Conservation (phyloP, 2,888 invertebrate genomes). For the Pterostichus niger region DNA sequence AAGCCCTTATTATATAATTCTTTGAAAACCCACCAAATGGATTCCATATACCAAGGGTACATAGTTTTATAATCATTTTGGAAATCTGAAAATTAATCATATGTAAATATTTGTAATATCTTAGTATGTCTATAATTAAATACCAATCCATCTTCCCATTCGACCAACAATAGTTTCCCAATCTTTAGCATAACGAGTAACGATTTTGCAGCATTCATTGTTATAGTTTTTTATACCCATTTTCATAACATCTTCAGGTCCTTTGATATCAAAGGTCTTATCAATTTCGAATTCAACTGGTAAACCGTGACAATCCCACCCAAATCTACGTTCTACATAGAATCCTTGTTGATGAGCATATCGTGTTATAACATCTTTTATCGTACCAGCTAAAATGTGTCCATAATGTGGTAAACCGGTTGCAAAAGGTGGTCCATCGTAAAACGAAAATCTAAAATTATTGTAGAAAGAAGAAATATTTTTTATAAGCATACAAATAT, state of each 20-base stretch:
- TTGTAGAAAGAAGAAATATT: neutral
- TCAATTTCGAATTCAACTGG: constrained; percentile 98
- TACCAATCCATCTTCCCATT: constrained; percentile 95
- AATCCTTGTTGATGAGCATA: constrained; percentile 97
- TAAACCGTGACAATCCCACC: constrained; percentile 99
- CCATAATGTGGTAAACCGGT: constrained; percentile 99
- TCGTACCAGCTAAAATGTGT: constrained; percentile 98
- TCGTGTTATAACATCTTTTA: constrained; percentile 98
- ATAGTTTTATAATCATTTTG: constrained; percentile 99
- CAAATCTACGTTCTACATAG: constrained; percentile 95
- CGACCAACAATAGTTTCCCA: constrained; percentile 94
- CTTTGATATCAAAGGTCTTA: constrained; percentile 92
- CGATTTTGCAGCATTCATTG: constrained; percentile 96
- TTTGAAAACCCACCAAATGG: constrained; percentile 99
- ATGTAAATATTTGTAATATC: neutral
- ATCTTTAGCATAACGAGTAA: constrained; percentile 95
- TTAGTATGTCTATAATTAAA: neutral
- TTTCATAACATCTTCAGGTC: constrained; percentile 97
- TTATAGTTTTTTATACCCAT: constrained; percentile 99
- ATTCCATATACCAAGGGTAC: constrained; percentile 99
- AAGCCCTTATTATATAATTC: constrained; percentile 96
- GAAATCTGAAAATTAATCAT: constrained; percentile 83
- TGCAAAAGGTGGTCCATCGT: constrained; percentile 99
- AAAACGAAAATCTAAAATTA: constrained; percentile 89
- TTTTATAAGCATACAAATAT: neutral